These are phyloP conservation scores for Agriotes lineatus DNA, from an alignment of 2,888 invertebrate genomes.

Conservation along the genomic window DNA sequence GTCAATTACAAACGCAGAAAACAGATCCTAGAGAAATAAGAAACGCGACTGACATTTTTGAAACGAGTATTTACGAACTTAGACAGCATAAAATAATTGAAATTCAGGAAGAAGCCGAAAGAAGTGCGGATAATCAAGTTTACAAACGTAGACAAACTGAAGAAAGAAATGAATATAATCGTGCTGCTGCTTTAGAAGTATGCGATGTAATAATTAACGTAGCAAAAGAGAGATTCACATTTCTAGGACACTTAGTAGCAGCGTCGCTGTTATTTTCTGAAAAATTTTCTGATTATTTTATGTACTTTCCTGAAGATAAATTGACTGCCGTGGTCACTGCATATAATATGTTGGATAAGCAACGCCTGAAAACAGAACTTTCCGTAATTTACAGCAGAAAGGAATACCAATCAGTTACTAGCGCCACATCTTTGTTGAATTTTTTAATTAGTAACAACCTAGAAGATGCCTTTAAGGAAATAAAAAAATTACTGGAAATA, in stretches of 20 bases:
- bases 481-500: background rate
- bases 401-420: background rate
- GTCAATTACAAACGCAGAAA: constrained; percentile 1
- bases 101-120: background rate
- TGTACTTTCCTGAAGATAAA: constrained; percentile 9
- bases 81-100: background rate
- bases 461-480: background rate
- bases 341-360: background rate
- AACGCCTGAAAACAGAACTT: background rate
- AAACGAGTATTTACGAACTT: background rate
- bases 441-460: background rate
- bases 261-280: constrained; percentile 5
- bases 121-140: background rate
- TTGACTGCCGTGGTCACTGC: background rate
- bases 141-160: background rate
- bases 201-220: constrained; percentile 7
- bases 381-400: background rate
- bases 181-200: constrained; percentile 1
- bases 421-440: background rate
- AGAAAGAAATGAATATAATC: background rate
- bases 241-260: constrained; percentile 3
- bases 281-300: constrained; percentile 6
- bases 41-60: background rate
- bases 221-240: constrained; percentile 16
- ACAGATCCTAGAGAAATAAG: background rate